Evolutionary conservation across 2,113 vertebrate genomes (phyloP), one percentile per base, ranked within the genome.

Genomic region (Aphyosemion australe): DNA sequence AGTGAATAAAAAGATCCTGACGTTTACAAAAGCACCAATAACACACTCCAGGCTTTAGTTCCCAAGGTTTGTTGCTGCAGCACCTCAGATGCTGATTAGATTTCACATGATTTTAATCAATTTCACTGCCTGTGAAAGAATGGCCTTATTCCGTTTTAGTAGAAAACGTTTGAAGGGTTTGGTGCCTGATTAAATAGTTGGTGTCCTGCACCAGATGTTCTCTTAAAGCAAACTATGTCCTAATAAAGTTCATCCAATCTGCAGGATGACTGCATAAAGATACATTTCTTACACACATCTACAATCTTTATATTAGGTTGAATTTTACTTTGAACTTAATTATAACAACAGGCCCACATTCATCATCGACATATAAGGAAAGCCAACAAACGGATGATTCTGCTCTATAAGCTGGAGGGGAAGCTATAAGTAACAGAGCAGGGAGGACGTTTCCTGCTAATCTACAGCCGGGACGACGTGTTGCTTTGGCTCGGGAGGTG

Each of bases 181-280:
- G 34, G 43, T 47, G 26, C 47, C 47, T 60, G 26, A 59, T 66
- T 32, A 46, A 65, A 51, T 48, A 49, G 73, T 64, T 85, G 88
- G 89, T 81, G 88, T 60, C 90, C 91, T 79, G 90, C 90, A 93
- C 88, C 90, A 89, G 73, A 81, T 83, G 4, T 52, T 53, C 56
- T 21, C 43, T 0, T 6, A 58, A 43, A 55, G 47, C 16, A 18
- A 1, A 9, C 26, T 26, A 26, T 26, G 9, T 6, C 15, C 3
- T 47, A 46, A 50, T 54, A 41, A 26, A 26, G 26, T 69, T 8
- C 15, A 53, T 32, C 15, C 48, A 46, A 21, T 63, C 63, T 34
- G 21, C 57, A 45, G 45, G 18, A 47, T 39, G 12, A 58, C 79
- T 73, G 76, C 32, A 41, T 62, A 31, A 69, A 39, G n/a, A 53